Conservation (phyloP, 2,888 invertebrate species). For the Subacronicta megacephala region DNA sequence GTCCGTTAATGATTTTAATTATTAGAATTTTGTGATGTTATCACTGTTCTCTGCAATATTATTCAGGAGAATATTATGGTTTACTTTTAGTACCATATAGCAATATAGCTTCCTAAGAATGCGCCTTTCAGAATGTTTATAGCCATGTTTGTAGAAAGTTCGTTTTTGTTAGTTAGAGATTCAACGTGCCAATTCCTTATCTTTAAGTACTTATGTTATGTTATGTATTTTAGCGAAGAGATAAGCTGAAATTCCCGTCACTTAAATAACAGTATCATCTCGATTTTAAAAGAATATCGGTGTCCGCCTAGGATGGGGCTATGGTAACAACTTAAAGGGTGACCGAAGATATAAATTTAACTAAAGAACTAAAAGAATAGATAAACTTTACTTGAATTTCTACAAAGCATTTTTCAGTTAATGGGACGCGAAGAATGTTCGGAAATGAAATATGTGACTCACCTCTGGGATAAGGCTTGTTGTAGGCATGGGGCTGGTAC, state of each 20-base stretch:
- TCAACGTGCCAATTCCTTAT: background rate
- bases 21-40: conserved; percentile 22
- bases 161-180: background rate
- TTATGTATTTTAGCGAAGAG: too few relatives aligned
- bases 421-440: too few relatives aligned
- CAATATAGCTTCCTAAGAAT: background rate
- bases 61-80: background rate
- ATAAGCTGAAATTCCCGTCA: too few relatives aligned
- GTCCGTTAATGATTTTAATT: conserved; percentile 38
- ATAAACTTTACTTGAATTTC: too few relatives aligned
- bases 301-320: too few relatives aligned
- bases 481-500: conserved; percentile 92
- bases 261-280: too few relatives aligned
- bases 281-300: too few relatives aligned
- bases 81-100: background rate
- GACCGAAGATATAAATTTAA: too few relatives aligned
- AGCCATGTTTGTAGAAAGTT: background rate
- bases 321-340: too few relatives aligned
- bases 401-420: too few relatives aligned
- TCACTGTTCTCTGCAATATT: background rate
- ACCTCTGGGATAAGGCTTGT: conserved; percentile 93
- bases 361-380: too few relatives aligned
- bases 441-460: conserved; percentile 65
- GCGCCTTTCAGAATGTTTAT: background rate
- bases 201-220: too few relatives aligned